Evolutionary conservation across 2,113 vertebrate genomes (phyloP), one percentile per base, ranked within the genome.

Genomic region (Scomber colias): DNA sequence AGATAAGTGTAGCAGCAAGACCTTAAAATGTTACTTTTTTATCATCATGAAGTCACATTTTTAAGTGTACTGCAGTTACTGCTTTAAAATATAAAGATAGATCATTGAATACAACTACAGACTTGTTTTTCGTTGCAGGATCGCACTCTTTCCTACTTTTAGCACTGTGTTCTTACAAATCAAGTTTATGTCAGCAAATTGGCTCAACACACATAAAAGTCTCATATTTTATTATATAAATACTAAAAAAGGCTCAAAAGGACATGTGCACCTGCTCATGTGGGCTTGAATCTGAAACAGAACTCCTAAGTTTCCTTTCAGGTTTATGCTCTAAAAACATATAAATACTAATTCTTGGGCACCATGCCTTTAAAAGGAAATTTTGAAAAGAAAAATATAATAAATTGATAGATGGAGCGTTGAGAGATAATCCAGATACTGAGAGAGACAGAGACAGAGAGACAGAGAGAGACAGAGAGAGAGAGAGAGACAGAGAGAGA

Each of bases 351-450:
- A 65, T 66, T 65, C 12, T 31, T 6, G 65, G 19, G 40, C 14
- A 19, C 19, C 15, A 11, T 55, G n/a, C 85, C 85, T 35, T 78
- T 85, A 78, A 81, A 89, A 87, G 79, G 79, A 72, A 67, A 83
- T n/a, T 35, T 51, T 71, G 73, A 77, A 27, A 68, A 53, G 66
- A 73, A 51, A 60, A 51, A 10, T 30, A n/a, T 31, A 40, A 19
- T 56, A 53, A 46, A 74, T 14, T 14, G 56, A 69, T 16, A 27
- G 68, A 75, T 69, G 59, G 56, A 79, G 53, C n/a, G 53, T 11
- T 2, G 44, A 60, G 31, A 19, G 71, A 48, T 60, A 30, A 71
- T 69, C 68, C 81, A 87, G 46, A 64, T 40, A 56, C 53, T 53
- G 51, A 50, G 31, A 0, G 3, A 57, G 51, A 50, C 31, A 0